phyloP scores from a whole-genome alignment of 2,113 vertebrate species.

The Triplophysa rosa region DNA sequence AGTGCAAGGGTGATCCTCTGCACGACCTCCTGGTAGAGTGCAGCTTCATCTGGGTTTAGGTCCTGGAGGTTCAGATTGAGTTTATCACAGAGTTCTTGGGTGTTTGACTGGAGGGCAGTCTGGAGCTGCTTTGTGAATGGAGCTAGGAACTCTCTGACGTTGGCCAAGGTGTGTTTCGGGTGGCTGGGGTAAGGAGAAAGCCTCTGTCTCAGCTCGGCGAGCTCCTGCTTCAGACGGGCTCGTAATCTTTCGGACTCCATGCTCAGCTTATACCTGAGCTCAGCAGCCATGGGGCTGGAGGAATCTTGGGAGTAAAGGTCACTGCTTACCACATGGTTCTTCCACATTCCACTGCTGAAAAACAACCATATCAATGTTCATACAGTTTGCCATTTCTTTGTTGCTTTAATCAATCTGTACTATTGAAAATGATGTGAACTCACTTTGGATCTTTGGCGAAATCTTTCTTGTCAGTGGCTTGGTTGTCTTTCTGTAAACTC shows the following conservation, averaged over 20 bases:
- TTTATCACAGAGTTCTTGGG: slow-evolving; percentile 76
- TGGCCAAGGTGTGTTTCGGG: slow-evolving; percentile 65
- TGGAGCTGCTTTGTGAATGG: slow-evolving; percentile 76
- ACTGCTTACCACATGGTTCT: slow-evolving; percentile 74
- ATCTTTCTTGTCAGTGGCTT: slow-evolving; percentile 71
- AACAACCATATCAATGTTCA: neutral
- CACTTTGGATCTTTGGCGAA: slow-evolving; percentile 68
- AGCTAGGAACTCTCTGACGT: slow-evolving; percentile 76
- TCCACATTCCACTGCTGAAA: slow-evolving; percentile 69
- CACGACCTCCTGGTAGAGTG: slow-evolving; percentile 64
- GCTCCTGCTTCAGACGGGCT: slow-evolving; percentile 75
- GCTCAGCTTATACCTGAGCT: slow-evolving; percentile 60
- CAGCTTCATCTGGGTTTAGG: slow-evolving; percentile 57
- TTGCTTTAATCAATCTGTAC: neutral
- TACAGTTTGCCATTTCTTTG: neutral
- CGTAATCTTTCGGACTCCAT: slow-evolving; percentile 71
- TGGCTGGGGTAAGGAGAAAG: slow-evolving; percentile 75
- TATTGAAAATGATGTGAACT: slow-evolving; percentile 45
- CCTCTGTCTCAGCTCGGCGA: slow-evolving; percentile 74
- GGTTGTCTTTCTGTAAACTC: slow-evolving; percentile 67
- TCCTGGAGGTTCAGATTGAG: slow-evolving; percentile 66
- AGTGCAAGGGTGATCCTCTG: slow-evolving; percentile 63
- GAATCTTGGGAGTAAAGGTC: slow-evolving; percentile 67
- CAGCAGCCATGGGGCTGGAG: slow-evolving; percentile 59
- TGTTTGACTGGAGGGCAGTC: slow-evolving; percentile 72